Evolutionary conservation across 23 tunicate species (phyloP).

Genomic region (Ciona savignyi): DNA sequence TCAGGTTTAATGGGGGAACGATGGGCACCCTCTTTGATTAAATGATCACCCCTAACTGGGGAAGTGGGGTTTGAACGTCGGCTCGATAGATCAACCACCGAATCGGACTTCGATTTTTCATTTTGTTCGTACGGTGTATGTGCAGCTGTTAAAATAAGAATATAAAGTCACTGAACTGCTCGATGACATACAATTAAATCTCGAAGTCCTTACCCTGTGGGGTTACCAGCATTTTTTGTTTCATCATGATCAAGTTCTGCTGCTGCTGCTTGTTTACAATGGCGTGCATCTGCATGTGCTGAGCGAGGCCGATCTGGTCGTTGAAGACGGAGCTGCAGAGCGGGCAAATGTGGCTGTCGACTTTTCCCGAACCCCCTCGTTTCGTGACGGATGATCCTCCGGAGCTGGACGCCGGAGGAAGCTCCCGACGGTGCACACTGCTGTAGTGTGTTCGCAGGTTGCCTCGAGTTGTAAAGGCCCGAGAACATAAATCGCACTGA

Average conservation of each 20-base stretch:
- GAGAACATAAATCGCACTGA: conserved; percentile 44
- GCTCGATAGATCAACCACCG: conserved; percentile 2
- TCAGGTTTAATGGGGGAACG: background rate
- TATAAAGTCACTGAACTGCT: no score
- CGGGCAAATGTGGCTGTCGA: conserved; percentile 10
- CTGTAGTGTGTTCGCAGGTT: conserved; percentile 60
- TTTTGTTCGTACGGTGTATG: background rate
- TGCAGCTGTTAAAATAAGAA: no score
- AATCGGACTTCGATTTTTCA: background rate
- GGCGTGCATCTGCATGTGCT: conserved; percentile 52
- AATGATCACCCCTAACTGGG: background rate
- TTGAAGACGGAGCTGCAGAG: conserved; percentile 13
- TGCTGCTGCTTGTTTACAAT: conserved; percentile 23
- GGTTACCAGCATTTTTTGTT: conserved; percentile 3
- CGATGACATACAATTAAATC: no score
- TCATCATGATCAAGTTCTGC: conserved; percentile 14
- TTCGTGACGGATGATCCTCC: background rate
- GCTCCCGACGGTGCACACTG: conserved; percentile 58
- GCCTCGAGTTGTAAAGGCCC: conserved; percentile 62
- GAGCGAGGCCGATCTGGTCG: conserved; percentile 20
- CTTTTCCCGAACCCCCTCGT: conserved; percentile 8
- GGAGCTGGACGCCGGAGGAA: conserved; percentile 38
- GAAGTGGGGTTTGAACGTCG: background rate
- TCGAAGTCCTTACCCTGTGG: background rate
- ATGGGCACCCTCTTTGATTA: background rate